Percentiles rank a stretch among this genome's conserved stretches.
Conservation (phyloP, 2,113 vertebrate species). For the Eleginops maclovinus region DNA sequence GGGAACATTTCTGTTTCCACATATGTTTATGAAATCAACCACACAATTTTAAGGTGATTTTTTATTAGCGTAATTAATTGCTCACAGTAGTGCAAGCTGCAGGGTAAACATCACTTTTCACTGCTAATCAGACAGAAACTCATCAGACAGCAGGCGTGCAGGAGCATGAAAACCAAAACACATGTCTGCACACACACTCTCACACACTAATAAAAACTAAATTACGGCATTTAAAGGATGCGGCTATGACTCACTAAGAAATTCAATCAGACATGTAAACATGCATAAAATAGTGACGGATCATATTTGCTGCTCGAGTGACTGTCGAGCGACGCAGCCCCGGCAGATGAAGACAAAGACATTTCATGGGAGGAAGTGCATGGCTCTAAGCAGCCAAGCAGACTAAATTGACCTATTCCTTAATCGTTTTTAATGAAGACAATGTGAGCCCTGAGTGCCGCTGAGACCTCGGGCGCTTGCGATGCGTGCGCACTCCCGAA, state of each 20-base stretch:
- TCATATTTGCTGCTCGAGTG: conserved; percentile 72
- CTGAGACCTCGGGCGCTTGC: conserved; percentile 55
- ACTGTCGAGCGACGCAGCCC: conserved; percentile 43
- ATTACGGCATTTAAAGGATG: conserved; percentile 46
- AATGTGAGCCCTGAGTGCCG: conserved; percentile 68
- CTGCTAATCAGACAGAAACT: conserved; percentile 65
- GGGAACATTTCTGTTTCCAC: conserved; percentile 1
- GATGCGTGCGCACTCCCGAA: conserved; percentile 31
- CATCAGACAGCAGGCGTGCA: conserved; percentile 46
- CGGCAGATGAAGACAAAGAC: conserved; percentile 65
- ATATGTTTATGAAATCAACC: conserved; percentile 48
- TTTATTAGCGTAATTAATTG: conserved; percentile 58
- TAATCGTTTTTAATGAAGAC: conserved; percentile 84
- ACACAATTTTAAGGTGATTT: conserved; percentile 43
- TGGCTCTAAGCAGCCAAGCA: conserved; percentile 66
- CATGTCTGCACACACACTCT: conserved; percentile 9
- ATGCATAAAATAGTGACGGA: conserved; percentile 62
- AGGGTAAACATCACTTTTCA: conserved; percentile 50
- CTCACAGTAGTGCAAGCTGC: conserved; percentile 55
- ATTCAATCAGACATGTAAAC: conserved; percentile 71
- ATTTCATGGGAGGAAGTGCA: conserved; percentile 54
- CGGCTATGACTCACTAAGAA: conserved; percentile 45
- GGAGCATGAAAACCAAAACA: conserved; percentile 43
- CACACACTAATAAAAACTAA: conserved; percentile 17
- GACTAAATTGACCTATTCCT: conserved; percentile 81